Percentiles rank a stretch among this genome's conserved stretches.
Evolutionary conservation across 2,888 invertebrate species (phyloP).

Genomic region (Cenopis cana): DNA sequence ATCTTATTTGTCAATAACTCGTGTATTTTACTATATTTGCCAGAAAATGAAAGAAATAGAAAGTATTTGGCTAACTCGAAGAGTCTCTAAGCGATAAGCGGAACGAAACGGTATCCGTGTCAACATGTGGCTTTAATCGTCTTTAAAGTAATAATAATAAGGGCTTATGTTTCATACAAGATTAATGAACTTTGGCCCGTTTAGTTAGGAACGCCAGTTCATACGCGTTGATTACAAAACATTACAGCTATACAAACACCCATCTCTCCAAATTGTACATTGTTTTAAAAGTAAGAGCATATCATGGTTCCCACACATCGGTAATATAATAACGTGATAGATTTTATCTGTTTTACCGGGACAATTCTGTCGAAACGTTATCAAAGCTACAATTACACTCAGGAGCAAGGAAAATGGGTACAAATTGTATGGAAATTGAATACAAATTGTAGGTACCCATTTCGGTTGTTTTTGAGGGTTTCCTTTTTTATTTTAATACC

Average conservation of each 20-base stretch:
- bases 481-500: no score
- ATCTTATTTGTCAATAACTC: not conserved
- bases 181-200: not conserved
- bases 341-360: conserved; percentile 10
- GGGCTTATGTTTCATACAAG: not conserved
- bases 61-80: conserved; percentile 1
- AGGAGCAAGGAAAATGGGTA: no score
- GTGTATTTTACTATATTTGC: not conserved
- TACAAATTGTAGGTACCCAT: no score
- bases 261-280: conserved; percentile 20
- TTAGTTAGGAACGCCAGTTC: not conserved
- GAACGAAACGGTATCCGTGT: not conserved
- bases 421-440: no score
- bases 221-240: conserved; percentile 14
- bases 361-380: conserved; percentile 19
- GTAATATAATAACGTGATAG: conserved; percentile 27
- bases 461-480: no score
- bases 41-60: not conserved
- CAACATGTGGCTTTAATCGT: conserved; percentile 4
- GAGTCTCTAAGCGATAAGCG: not conserved
- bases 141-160: not conserved
- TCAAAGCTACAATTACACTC: conserved; percentile 3
- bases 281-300: conserved; percentile 35
- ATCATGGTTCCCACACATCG: conserved; percentile 28
- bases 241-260: conserved; percentile 34